Conservation (phyloP, 2,888 invertebrate genomes). For the Smittia aterrima region DNA sequence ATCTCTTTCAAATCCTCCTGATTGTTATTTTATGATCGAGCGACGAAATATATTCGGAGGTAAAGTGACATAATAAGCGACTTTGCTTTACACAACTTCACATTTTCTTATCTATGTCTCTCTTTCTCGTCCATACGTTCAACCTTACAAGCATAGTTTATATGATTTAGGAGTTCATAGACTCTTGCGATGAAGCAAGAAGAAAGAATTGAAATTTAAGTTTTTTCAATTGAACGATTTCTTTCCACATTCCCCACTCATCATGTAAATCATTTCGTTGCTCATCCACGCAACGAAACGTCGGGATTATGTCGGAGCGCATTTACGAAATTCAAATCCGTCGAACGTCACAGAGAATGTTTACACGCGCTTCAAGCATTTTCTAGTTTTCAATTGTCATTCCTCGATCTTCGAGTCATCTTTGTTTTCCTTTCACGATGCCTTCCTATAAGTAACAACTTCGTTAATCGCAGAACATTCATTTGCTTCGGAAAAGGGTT, state of each 20-base stretch:
- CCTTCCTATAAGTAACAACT: no score
- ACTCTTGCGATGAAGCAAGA: background rate
- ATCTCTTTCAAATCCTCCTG: background rate
- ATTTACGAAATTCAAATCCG: no score
- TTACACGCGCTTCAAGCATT: no score
- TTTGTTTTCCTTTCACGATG: no score
- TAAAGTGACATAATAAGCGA: constrained; percentile 10
- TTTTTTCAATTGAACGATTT: background rate
- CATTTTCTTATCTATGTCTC: constrained; percentile 20
- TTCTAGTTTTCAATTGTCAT: no score
- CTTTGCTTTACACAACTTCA: constrained; percentile 8
- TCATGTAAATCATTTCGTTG: no score
- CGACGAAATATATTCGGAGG: background rate
- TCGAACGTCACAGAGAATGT: no score
- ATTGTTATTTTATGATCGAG: background rate
- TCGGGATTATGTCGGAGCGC: no score
- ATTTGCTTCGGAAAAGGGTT: no score
- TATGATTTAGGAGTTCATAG: constrained; percentile 7
- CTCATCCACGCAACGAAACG: no score
- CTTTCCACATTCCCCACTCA: background rate
- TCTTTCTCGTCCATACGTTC: background rate
- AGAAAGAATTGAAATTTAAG: background rate
- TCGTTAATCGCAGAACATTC: no score
- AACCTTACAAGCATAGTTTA: background rate
- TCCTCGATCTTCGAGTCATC: no score